Base-by-base conservation (phyloP, 2,888 invertebrate genomes). In the Chesias legatella region DNA sequence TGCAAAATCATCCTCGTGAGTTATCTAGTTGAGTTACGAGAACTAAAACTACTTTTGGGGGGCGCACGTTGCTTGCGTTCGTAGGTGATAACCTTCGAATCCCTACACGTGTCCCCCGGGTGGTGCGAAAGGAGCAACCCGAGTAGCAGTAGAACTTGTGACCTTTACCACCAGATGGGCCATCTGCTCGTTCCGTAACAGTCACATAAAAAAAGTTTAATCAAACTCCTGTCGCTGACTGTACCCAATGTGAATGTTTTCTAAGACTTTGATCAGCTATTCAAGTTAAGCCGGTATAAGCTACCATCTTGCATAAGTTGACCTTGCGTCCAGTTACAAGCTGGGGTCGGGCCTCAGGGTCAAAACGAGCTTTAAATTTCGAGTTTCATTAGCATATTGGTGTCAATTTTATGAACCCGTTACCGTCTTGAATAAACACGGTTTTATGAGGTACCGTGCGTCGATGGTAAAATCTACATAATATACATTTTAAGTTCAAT, bases 251-350 rank as follows among this genome's bases (percentile, higher is more conserved):
- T 13, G 38, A 33, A 32, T 38, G 11, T 37, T 33, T 9, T 30
- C 20, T 30, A 21, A 6, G 10, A n/a, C 9, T 37, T 42, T 42
- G 38, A 31, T 35, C 30, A 17, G 4, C 48, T 31, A 48, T 48
- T 43, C 36, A 38, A 32, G 29, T 33, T 32, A 17, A 13, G 23
- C 22, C 33, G 22, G 26, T 43, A 50, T 48, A 49, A 42, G 55
- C 72, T 73, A 71, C 62, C 51, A 49, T 24, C 46, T 70, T 70
- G 63, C 59, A 63, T 58, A 67, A 64, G 43, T 17, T 61, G 63
- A 57, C 74, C 73, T 74, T 73, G 70, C 45, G 30, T 30, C 39
- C 28, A 26, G 40, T 26, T 43, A 36, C 36, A 44, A 44, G 45
- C 43, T 45, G 37, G 53, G 60, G 59, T 56, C 58, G 43, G 22